phyloP scores from a whole-genome alignment of 2,888 invertebrate genomes.

The Lagria hirta region DNA sequence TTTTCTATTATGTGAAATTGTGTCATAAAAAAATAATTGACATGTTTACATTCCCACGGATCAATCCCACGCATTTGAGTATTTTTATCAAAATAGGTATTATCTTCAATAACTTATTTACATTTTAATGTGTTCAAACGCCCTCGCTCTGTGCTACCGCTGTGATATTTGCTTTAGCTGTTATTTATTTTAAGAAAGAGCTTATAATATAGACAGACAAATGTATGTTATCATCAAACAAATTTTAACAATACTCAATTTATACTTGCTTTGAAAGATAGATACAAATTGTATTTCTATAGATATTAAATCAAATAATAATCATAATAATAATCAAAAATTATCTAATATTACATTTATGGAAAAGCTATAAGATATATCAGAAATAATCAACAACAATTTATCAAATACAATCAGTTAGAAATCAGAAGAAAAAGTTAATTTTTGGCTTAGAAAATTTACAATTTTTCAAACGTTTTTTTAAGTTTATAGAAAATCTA shows the following conservation, averaged over 20 bases:
- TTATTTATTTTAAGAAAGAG: not conserved
- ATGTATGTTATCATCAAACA: too few species aligned
- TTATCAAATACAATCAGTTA: too few species aligned
- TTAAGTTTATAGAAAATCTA: too few species aligned
- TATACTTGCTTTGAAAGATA: not conserved
- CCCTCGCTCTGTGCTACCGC: constrained; percentile 24
- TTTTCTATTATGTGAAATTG: constrained; percentile 5
- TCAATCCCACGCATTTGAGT: constrained; percentile 23
- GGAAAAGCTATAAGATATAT: too few species aligned
- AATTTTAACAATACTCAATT: not conserved
- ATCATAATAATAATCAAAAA: too few species aligned
- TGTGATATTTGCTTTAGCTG: not conserved
- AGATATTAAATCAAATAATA: not conserved
- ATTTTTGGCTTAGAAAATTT: too few species aligned
- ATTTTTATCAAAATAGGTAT: constrained; percentile 27
- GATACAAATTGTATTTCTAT: not conserved
- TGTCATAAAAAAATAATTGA: constrained; percentile 15
- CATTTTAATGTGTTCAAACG: constrained; percentile 24
- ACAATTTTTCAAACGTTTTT: too few species aligned
- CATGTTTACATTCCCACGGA: constrained; percentile 26
- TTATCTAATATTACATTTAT: too few species aligned
- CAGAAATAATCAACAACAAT: too few species aligned
- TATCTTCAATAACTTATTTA: constrained; percentile 28
- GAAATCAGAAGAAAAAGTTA: too few species aligned
- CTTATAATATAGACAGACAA: not conserved